A percentile compares a stretch with the other conserved stretches of the same genome.
Conservation (phyloP, 2,797 vertebrate genomes). For the Agapornis canus region DNA sequence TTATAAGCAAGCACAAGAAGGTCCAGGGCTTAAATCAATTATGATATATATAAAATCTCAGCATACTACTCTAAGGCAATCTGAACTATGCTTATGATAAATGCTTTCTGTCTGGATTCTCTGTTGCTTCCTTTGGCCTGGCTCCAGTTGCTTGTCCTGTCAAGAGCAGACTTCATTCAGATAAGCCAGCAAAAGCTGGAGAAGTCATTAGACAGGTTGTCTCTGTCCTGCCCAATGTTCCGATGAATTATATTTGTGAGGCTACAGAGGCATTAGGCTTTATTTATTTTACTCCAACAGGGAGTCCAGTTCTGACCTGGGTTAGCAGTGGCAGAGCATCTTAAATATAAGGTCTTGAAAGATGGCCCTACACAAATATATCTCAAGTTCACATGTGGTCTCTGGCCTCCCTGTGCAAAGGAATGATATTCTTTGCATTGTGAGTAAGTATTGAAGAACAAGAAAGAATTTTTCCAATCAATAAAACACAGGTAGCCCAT, state of each 20-base stretch:
- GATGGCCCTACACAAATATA: neutral
- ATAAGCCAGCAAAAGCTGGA: neutral
- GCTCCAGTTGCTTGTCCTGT: conserved; percentile 12
- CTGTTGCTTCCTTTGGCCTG: neutral
- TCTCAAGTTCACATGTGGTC: neutral
- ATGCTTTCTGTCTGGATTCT: neutral
- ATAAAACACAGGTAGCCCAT: neutral
- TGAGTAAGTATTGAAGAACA: neutral
- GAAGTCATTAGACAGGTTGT: neutral
- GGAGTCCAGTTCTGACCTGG: neutral
- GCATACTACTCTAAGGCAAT: neutral
- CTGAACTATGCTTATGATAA: neutral
- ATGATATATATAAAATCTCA: neutral
- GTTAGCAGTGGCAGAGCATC: conserved; percentile 17
- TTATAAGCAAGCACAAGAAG: neutral
- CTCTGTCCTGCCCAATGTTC: neutral
- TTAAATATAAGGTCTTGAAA: conserved; percentile 29
- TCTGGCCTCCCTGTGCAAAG: neutral
- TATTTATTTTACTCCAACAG: conserved; percentile 4
- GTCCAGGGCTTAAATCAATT: neutral
- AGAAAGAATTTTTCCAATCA: neutral
- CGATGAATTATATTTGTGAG: neutral
- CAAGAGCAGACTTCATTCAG: neutral
- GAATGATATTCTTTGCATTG: neutral
- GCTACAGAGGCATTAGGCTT: neutral